These are phyloP conservation scores for Stenolophus ochropezus DNA, from an alignment of 2,888 invertebrate species.

Conservation along the genomic window DNA sequence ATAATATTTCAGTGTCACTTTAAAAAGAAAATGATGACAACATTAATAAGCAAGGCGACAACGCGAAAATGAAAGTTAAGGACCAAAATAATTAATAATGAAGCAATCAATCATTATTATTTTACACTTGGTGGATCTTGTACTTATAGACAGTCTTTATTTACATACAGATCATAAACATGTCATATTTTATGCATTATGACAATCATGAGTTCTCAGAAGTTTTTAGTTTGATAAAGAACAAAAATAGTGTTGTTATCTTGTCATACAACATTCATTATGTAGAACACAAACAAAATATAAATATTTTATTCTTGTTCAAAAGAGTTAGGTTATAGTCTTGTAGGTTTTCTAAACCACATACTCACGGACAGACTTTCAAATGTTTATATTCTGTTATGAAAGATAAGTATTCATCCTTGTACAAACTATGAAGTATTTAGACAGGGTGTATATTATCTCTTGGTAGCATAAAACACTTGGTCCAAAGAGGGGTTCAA, in stretches of 20 bases:
- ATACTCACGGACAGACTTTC: too few relatives aligned
- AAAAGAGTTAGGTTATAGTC: too few relatives aligned
- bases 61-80: neutral
- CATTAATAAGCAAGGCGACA: neutral
- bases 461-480: slow-evolving; percentile 19
- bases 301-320: too few relatives aligned
- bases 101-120: neutral
- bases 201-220: neutral
- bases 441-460: slow-evolving; percentile 2
- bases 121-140: neutral
- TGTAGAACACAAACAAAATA: too few relatives aligned
- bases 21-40: neutral
- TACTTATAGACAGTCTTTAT: neutral
- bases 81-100: slow-evolving; percentile 6
- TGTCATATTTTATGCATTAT: neutral
- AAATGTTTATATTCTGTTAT: too few relatives aligned
- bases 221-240: neutral
- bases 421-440: neutral
- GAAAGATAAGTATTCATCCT: neutral
- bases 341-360: too few relatives aligned
- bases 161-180: neutral
- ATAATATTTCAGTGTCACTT: neutral
- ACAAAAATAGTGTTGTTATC: neutral
- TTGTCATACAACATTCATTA: too few relatives aligned
- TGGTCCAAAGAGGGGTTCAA: slow-evolving; percentile 25